These are phyloP conservation scores for Chromoteleia sp. DNA, from an alignment of 2,888 invertebrate species.

Conservation along the genomic window DNA sequence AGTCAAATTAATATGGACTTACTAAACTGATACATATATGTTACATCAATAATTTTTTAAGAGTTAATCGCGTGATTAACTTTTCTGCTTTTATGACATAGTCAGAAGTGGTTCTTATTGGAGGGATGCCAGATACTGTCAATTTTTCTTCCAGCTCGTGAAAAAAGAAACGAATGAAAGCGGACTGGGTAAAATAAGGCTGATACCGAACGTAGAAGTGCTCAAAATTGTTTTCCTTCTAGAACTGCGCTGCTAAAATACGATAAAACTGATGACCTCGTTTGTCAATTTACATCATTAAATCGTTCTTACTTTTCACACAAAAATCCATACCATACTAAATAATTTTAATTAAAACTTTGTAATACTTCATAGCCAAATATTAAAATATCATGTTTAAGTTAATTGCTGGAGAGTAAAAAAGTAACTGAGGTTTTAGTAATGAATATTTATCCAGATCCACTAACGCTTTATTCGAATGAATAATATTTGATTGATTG, in stretches of 20 bases:
- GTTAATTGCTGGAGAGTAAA: too few relatives aligned
- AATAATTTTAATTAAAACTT: neutral
- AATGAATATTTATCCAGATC: too few relatives aligned
- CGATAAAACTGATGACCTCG: slow-evolving; percentile 57
- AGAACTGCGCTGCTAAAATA: slow-evolving; percentile 43
- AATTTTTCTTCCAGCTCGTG: slow-evolving; percentile 50
- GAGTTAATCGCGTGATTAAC: slow-evolving; percentile 44
- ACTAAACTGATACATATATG: slow-evolving; percentile 25
- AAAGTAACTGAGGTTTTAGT: too few relatives aligned
- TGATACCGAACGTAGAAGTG: slow-evolving; percentile 48
- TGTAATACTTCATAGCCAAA: too few relatives aligned
- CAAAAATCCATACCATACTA: neutral
- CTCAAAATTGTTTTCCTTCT: slow-evolving; percentile 59
- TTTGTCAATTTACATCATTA: slow-evolving; percentile 24
- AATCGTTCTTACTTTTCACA: slow-evolving; percentile 2
- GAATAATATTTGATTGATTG: too few relatives aligned
- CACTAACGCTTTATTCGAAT: too few relatives aligned
- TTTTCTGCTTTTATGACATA: slow-evolving; percentile 35
- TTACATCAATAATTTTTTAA: slow-evolving; percentile 32
- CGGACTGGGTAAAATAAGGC: slow-evolving; percentile 41
- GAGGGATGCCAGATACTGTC: slow-evolving; percentile 56
- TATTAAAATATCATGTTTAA: too few relatives aligned
- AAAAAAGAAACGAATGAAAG: slow-evolving; percentile 43
- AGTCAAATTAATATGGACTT: slow-evolving; percentile 19
- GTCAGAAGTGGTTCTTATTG: slow-evolving; percentile 53